Conservation (phyloP, 2,888 invertebrate species). For the Cosmorhoe ocellata region DNA sequence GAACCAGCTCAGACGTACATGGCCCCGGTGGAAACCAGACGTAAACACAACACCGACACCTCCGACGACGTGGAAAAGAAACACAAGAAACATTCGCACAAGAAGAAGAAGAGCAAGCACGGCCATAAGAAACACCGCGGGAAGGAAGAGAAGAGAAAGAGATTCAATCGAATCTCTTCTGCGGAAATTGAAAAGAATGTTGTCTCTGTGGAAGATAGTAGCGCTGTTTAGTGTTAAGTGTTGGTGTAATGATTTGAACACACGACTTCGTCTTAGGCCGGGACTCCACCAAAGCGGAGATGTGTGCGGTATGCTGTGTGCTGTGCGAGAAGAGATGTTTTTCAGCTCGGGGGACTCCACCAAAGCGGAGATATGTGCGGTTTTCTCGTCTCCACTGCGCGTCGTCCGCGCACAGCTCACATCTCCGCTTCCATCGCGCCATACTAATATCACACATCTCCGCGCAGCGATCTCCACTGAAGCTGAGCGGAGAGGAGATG, state of each 20-base stretch:
- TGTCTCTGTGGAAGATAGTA: constrained; percentile 61
- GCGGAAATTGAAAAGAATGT: constrained; percentile 54
- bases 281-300: too few relatives aligned
- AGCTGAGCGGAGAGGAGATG: too few relatives aligned
- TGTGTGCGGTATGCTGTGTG: too few relatives aligned
- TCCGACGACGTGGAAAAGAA: constrained; percentile 49
- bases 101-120: constrained; percentile 53
- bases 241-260: constrained; percentile 5
- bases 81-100: constrained; percentile 57
- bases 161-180: constrained; percentile 49
- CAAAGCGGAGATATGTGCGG: too few relatives aligned
- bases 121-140: constrained; percentile 51
- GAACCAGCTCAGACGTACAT: constrained; percentile 62
- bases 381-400: too few relatives aligned
- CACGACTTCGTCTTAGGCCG: constrained; percentile 12
- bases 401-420: too few relatives aligned
- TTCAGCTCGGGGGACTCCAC: too few relatives aligned
- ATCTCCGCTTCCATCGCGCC: too few relatives aligned
- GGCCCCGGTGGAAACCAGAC: constrained; percentile 61
- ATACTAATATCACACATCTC: too few relatives aligned
- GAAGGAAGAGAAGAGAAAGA: constrained; percentile 52
- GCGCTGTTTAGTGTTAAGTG: constrained; percentile 24
- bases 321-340: too few relatives aligned
- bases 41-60: constrained; percentile 36
- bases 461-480: too few relatives aligned